Evolutionary conservation across 2,113 vertebrate species (phyloP), one percentile per base, ranked within the genome.

Genomic region (Atherinomorus stipes): DNA sequence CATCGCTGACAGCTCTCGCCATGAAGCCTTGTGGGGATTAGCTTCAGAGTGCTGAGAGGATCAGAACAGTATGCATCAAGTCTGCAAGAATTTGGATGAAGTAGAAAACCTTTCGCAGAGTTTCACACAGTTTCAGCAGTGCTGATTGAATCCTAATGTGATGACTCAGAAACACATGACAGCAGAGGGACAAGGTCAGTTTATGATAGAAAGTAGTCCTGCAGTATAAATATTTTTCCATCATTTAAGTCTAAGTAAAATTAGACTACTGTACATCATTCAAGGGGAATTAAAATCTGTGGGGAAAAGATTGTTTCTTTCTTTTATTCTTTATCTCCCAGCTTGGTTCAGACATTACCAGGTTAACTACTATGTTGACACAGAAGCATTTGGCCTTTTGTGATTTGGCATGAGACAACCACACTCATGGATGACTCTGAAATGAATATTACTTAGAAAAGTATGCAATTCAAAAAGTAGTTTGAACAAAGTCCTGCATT

Each of bases 1-100:
- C 85, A 79, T 61, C 50, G 18, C 40, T 82, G 84, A 88, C 84
- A 77, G 78, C 72, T 88, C 83, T 80, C 74, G 49, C 78, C 76
- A 26, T 52, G 79, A 73, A 61, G 63, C 71, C 84, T 73, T 72
- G 42, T 63, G 64, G 58, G 63, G 71, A 76, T 85, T 84, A 81
- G 62, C 78, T 87, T 56, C 77, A 59, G 47, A 74, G 72, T 37
- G 31, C 63, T 66, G 74, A 74, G 67, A 70, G 73, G 72, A 76
- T 86, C 83, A 71, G 58, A 78, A 60, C 68, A 47, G 34, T 66
- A 37, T 57, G 63, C 42, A 61, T 70, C 11, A 52, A 44, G 44
- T 70, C 71, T 73, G 68, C 76, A 74, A 82, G 78, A 76, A 90
- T 80, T 57, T 64, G 38, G 34, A 34, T 77, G 23, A 64, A 71